Base-by-base conservation (phyloP, 2,113 vertebrate species). In the Pica pica region DNA sequence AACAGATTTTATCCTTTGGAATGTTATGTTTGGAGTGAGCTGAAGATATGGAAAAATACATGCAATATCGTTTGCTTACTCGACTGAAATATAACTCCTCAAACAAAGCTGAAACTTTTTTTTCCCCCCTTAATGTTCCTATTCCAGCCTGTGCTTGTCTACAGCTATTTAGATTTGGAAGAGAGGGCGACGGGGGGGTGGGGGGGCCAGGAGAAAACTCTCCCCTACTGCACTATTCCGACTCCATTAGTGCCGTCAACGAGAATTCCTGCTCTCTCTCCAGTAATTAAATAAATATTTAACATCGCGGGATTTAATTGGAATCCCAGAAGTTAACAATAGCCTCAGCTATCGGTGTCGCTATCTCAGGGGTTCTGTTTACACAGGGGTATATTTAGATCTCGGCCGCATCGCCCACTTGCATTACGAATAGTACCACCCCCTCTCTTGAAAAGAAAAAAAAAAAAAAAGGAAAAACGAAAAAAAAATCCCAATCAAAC, bases 11-110 rank as follows among this genome's bases (percentile, higher is more conserved):
- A 93, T 81, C 93, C 96, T 75, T 83, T 78, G 95, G 94, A 96
- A 97, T 97, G 94, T 93, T 95, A 56, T 90, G 85, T 92, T 97
- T 96, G 92, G 93, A 96, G 84, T 76, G 83, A 95, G 83, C 68
- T 46, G 53, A 64, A 94, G 83, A 90, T 87, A 78, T 0, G 55
- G 91, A 89, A 91, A 92, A 94, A 94, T 70, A 89, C 67, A 53
- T 81, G 87, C 55, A 77, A 44, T 78, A 57, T n/a, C 61, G n/a
- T 86, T 96, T 89, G 76, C 60, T 94, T 89, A 64, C 39, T 35
- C 28, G 4, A 46, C 79, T 78, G 88, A 92, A 94, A 93, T 50
- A 57, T 9, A 94, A 93, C 39, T 79, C 87, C 79, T 83, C 60
- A 93, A 93, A 93, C 89, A 81, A 94, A 93, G 89, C 61, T 89